phyloP scores from a whole-genome alignment of 1,140 invertebrate genomes.

The Harlomillsia oculata region DNA sequence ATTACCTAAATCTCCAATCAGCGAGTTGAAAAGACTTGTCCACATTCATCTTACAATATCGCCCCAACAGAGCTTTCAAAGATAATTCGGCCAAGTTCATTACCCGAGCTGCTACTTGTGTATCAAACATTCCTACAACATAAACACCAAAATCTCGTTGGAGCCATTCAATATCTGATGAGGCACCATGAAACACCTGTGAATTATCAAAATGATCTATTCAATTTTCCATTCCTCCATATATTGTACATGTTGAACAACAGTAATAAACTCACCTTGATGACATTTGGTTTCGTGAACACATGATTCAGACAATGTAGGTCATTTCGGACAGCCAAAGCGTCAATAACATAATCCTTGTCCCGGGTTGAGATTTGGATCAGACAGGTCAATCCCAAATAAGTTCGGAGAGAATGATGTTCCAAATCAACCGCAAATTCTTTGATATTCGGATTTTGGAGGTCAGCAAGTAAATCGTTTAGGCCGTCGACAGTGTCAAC shows the following conservation, averaged over 20 bases:
- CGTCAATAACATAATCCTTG: slow-evolving; percentile 86
- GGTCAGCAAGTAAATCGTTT: slow-evolving; percentile 52
- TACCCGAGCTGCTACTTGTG: slow-evolving; percentile 70
- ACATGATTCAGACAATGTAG: slow-evolving; percentile 77
- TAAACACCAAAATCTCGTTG: slow-evolving; percentile 92
- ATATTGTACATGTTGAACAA: neutral
- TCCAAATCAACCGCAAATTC: slow-evolving; percentile 77
- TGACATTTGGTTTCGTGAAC: slow-evolving; percentile 79
- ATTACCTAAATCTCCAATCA: slow-evolving; percentile 83
- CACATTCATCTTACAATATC: slow-evolving; percentile 65
- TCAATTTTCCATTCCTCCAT: neutral
- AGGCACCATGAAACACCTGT: slow-evolving; percentile 84
- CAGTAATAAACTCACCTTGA: slow-evolving; percentile 58
- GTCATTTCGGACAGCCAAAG: slow-evolving; percentile 68
- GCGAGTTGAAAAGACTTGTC: slow-evolving; percentile 89
- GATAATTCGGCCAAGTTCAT: slow-evolving; percentile 64
- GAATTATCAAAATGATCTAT: slow-evolving; percentile 8
- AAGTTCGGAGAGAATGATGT: slow-evolving; percentile 74
- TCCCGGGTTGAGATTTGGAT: slow-evolving; percentile 84
- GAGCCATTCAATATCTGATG: slow-evolving; percentile 83
- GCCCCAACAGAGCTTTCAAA: slow-evolving; percentile 65
- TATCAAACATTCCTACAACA: slow-evolving; percentile 96
- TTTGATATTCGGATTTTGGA: slow-evolving; percentile 47
- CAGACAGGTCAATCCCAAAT: slow-evolving; percentile 79
- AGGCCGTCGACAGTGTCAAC: slow-evolving; percentile 59